Conservation (phyloP, 2,888 invertebrate genomes). For the Amphimallon solstitiale region DNA sequence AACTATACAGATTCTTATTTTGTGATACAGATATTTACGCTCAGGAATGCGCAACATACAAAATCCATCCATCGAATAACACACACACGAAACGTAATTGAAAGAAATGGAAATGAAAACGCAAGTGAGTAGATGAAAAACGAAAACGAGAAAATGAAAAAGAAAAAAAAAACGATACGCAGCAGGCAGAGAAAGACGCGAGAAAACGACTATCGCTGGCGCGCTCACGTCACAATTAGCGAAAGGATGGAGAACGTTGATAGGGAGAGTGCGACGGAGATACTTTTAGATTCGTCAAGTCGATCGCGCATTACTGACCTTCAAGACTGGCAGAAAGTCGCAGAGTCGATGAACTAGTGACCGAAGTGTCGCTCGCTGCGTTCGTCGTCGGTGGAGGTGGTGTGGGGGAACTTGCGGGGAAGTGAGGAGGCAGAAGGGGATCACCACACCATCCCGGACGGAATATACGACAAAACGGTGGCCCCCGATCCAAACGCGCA, state of each 20-base stretch:
- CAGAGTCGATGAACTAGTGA: constrained; percentile 64
- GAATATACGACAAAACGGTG: neutral
- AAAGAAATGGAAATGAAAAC: neutral
- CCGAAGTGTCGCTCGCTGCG: constrained; percentile 50
- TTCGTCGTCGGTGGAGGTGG: constrained; percentile 37
- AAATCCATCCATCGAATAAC: no score
- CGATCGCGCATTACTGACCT: constrained; percentile 56
- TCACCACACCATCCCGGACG: constrained; percentile 23
- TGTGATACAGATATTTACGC: no score
- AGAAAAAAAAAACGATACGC: constrained; percentile 6
- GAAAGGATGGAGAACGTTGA: constrained; percentile 16
- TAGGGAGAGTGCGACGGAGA: constrained; percentile 22
- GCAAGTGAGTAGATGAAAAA: neutral
- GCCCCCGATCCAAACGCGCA: no score
- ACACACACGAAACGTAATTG: no score
- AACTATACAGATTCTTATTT: no score
- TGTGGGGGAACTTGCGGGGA: constrained; percentile 9
- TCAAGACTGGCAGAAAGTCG: constrained; percentile 63
- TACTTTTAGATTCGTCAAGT: constrained; percentile 31
- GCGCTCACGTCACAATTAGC: neutral
- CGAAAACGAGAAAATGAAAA: neutral
- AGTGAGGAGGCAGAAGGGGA: no score
- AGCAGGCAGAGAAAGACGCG: neutral
- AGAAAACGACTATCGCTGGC: neutral
- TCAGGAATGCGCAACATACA: no score